Evolutionary conservation across 37 sponge, comb jelly and placozoan species (phyloP), one percentile per base, ranked within the genome.

Genomic region (Diacarnus erythraeanus): DNA sequence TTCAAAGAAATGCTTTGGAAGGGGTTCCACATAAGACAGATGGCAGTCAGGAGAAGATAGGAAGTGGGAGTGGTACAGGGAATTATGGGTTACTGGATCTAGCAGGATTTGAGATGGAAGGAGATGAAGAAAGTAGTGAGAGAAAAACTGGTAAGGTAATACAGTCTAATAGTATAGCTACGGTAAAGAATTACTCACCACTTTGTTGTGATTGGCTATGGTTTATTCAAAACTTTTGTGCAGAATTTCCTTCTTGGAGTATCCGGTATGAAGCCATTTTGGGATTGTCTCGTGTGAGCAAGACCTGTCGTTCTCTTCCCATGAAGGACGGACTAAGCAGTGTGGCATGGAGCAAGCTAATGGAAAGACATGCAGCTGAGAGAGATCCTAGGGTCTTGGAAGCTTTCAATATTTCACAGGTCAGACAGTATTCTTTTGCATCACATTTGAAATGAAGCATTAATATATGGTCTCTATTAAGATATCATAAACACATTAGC

Each of bases 241-340:
- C 18, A 37, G 70, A 30, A 36, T 10, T 43, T 8, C n/a, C n/a
- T 22, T n/a, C 59, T 20, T 92, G 88, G 88, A 76, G 35, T 20
- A 42, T 87, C 17, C 88, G 92, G 34, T 68, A 84, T 64, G 64
- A 22, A 38, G 92, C 88, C 23, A 31, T 87, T 0, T 60, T 79
- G 51, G 88, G 92, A 38, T 77, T 92, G 30, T 80, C 81, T 0
- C 59, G 73, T 12, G 88, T 92, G 42, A 51, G 66, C 42, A 79
- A 64, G 34, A 25, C 63, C 20, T 87, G 88, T 44, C 76, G 56
- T 58, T 54, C 43, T 0, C 77, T 77, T 26, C 54, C 84, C 42
- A 47, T 80, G 47, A 83, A 87, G 59, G 92, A 92, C 64, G 92
- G 88, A 15, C 41, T 92, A 22, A 87, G 88, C 38, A 29, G 26